These are phyloP conservation scores for Zoanthus gigantus DNA, from an alignment of 92 coral and sea anemone genomes.

Conservation along the genomic window DNA sequence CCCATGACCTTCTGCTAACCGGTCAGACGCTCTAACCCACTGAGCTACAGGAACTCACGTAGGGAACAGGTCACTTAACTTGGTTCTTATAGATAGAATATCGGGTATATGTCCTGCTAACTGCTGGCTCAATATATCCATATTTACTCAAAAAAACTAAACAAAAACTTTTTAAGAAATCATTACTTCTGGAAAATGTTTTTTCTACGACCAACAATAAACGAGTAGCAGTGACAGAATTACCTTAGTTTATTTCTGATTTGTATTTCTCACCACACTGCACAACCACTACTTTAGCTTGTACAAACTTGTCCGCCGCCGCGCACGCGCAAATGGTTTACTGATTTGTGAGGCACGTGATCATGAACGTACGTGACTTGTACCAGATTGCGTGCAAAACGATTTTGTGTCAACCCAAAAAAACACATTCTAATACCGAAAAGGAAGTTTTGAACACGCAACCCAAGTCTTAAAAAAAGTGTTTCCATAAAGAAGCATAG, in stretches of 20 bases:
- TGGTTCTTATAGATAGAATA: too few relatives aligned
- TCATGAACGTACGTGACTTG: background rate
- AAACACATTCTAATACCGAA: background rate
- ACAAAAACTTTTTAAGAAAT: too few relatives aligned
- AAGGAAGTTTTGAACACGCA: background rate
- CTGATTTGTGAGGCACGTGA: background rate
- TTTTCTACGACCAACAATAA: background rate
- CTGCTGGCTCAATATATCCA: too few relatives aligned
- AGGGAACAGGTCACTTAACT: too few relatives aligned
- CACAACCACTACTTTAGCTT: background rate
- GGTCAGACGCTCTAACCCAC: too few relatives aligned
- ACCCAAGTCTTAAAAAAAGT: background rate
- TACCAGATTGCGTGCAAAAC: background rate
- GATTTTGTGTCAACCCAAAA: background rate
- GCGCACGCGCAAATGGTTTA: background rate
- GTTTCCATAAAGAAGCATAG: background rate
- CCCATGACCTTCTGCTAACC: too few relatives aligned
- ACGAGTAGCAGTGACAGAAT: background rate
- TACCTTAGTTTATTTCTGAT: background rate
- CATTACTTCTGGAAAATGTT: too few relatives aligned
- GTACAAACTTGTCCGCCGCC: too few relatives aligned
- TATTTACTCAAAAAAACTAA: too few relatives aligned
- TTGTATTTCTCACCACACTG: background rate
- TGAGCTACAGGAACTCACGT: too few relatives aligned
- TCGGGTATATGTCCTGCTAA: too few relatives aligned